Percentiles rank a stretch among this genome's conserved stretches.
phyloP scores from a whole-genome alignment of 2,113 vertebrate species.

The Jacana jacana region DNA sequence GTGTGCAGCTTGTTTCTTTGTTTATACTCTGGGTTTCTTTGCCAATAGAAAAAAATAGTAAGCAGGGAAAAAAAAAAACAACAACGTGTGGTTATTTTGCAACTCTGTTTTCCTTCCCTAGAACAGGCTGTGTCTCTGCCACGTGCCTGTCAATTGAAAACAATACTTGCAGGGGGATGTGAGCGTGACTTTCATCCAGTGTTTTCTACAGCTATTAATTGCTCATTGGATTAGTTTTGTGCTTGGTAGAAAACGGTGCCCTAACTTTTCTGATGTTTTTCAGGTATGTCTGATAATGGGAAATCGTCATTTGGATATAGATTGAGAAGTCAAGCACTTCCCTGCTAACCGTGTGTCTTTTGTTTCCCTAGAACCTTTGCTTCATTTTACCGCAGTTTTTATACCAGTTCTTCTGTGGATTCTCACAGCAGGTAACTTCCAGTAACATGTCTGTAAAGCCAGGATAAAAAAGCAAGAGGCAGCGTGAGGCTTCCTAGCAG shows the following conservation, averaged over 20 bases:
- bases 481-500: not conserved
- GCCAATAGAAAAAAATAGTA: not conserved
- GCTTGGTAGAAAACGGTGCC: not conserved
- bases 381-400: conserved; percentile 99
- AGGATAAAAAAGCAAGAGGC: not conserved
- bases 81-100: not conserved
- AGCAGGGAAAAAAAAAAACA: not conserved
- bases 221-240: not conserved
- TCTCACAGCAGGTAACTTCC: conserved; percentile 94
- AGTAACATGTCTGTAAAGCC: not conserved
- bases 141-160: not conserved
- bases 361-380: conserved; percentile 89
- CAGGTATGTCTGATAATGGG: not conserved
- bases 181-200: not conserved
- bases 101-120: not conserved
- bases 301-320: not conserved
- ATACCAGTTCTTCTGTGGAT: conserved; percentile 99
- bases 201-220: not conserved
- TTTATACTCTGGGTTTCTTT: not conserved
- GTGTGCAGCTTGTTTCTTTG: not conserved
- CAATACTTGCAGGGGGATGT: not conserved
- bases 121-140: not conserved
- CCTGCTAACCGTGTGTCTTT: not conserved
- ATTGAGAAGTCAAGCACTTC: not conserved
- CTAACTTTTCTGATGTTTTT: not conserved